Conservation (phyloP, 2,113 vertebrate species). For the Erythrocebus patas region DNA sequence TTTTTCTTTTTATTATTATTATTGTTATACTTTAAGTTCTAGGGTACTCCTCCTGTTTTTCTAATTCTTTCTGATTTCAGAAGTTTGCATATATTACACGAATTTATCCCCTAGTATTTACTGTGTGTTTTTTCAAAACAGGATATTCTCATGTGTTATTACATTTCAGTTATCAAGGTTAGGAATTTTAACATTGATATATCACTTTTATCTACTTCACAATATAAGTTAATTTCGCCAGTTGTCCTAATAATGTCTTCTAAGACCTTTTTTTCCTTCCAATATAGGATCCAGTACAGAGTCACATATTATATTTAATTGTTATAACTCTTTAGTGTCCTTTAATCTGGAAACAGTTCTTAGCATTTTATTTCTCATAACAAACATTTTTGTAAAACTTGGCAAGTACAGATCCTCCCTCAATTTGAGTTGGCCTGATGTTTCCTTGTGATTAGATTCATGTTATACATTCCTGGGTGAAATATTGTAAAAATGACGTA, state of each 20-base stretch:
- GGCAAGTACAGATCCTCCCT: background rate
- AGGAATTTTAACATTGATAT: background rate
- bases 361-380: background rate
- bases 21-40: too few species aligned
- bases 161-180: background rate
- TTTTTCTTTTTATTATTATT: too few species aligned
- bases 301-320: background rate
- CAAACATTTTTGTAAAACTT: background rate
- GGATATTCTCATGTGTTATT: background rate
- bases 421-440: background rate
- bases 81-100: background rate
- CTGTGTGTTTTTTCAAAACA: background rate
- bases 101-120: background rate
- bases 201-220: background rate
- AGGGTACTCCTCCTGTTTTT: background rate
- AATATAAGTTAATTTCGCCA: background rate
- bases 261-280: accelerated
- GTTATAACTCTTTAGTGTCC: background rate
- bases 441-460: background rate
- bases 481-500: background rate
- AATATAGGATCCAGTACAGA: background rate
- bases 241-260: background rate
- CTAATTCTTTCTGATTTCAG: background rate
- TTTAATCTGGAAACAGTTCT: background rate
- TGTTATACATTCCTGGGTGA: background rate